Base-by-base conservation (phyloP, 2,888 invertebrate species). In the Acanthosoma haemorrhoidale region DNA sequence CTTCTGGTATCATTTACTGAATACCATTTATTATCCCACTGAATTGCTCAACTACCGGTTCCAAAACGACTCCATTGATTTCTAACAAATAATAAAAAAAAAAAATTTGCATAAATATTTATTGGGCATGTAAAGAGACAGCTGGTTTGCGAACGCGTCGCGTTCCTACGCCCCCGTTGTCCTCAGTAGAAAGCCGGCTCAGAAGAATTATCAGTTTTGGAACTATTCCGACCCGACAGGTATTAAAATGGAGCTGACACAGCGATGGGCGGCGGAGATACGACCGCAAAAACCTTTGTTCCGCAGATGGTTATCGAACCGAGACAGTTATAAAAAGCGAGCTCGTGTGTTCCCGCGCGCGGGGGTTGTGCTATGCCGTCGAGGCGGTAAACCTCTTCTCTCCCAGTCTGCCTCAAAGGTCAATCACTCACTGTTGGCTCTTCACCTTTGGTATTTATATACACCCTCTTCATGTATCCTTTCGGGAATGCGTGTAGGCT, bases 301-400 rank as follows among this genome's bases (percentile, higher is more conserved):
- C 43, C 21, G 43, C 13, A 18, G 43, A 43, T 43, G 18, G 43
- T 43, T 43, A 43, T 43, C 43, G 43, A 21, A n/a, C 21, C 43
- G 43, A 43, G 43, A 43, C 43, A 43, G 43, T 43, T 43, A 43
- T 43, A 43, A 43, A 43, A 43, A 43, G 43, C 43, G 43, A 43
- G 21, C 43, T 43, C 43, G 43, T 43, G 43, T 43, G 43, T 13
- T 21, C 13, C 21, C 21, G 43, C 13, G 43, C 21, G 43, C 43
- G 43, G 43, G 43, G 43, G 43, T 43, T 43, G 43, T 43, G 43
- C 13, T 43, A 21, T 43, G 43, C 21, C 21, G n/a, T n/a, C n/a
- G n/a, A n/a, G 21, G 43, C 13, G 43, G 43, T 43, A 43, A 4
- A 43, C 21, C 43, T 43, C 11, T 21, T n/a, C n/a, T n/a, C n/a